Conservation (phyloP, 2,888 invertebrate genomes). For the Hartigia nigra region DNA sequence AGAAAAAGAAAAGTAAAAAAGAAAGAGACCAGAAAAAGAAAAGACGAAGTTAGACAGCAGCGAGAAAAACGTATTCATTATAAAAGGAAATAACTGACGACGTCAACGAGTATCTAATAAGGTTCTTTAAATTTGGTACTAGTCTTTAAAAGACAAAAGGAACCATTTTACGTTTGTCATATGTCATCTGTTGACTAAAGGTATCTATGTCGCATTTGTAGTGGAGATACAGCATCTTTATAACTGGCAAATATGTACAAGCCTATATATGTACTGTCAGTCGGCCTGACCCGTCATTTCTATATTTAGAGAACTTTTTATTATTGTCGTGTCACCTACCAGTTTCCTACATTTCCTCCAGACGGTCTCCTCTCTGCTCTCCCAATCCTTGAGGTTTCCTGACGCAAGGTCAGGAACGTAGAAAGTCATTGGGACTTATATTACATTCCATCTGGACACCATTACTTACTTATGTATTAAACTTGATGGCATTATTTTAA, state of each 20-base stretch:
- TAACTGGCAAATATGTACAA: neutral
- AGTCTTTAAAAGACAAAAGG: neutral
- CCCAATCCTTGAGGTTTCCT: neutral
- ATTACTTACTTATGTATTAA: neutral
- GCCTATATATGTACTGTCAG: neutral
- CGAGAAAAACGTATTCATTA: neutral
- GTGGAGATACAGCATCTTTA: neutral
- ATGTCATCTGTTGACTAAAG: neutral
- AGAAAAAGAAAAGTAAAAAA: slow-evolving; percentile 1
- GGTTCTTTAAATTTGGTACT: neutral
- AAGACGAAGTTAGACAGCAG: neutral
- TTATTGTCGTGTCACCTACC: neutral
- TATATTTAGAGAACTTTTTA: neutral
- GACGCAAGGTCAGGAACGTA: neutral
- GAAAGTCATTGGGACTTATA: neutral
- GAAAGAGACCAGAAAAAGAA: neutral
- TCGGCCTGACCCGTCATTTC: neutral
- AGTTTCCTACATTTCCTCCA: neutral
- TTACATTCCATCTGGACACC: neutral
- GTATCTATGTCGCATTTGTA: neutral
- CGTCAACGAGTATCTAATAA: neutral
- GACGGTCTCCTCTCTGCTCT: neutral
- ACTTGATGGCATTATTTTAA: neutral
- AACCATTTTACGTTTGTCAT: neutral
- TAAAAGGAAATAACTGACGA: neutral